Conservation (phyloP, 2,113 vertebrate genomes). For the Tragelaphus buxtoni region DNA sequence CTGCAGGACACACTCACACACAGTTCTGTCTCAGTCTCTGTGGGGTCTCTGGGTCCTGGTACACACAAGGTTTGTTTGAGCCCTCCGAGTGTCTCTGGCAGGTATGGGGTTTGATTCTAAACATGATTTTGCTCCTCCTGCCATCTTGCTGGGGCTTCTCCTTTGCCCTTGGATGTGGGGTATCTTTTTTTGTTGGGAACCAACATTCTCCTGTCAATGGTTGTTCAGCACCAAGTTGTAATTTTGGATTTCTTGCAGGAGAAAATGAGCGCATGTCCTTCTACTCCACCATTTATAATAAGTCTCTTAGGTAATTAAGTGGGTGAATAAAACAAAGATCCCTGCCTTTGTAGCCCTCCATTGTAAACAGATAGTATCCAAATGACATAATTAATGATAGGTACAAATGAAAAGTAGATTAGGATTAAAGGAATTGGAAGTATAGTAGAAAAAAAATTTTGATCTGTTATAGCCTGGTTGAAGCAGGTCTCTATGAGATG, state of each 20-base stretch:
- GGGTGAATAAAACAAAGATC: background rate
- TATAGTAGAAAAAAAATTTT: background rate
- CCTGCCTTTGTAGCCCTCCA: background rate
- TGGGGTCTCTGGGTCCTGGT: background rate
- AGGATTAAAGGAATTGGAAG: background rate
- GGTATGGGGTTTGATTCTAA: background rate
- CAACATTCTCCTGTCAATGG: background rate
- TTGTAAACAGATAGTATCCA: background rate
- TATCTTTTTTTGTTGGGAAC: background rate
- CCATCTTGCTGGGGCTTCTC: background rate
- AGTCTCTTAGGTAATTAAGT: background rate
- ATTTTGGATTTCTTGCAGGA: background rate
- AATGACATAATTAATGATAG: background rate
- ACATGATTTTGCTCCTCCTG: background rate
- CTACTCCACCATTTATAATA: background rate
- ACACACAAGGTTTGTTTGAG: background rate
- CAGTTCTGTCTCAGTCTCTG: background rate
- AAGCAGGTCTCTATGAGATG: background rate
- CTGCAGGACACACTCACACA: background rate
- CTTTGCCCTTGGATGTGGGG: background rate
- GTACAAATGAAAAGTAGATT: background rate
- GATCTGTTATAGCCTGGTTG: background rate
- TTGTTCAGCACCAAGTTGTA: background rate
- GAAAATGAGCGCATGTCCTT: background rate
- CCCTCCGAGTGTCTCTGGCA: background rate